Evolutionary conservation across 2,888 invertebrate genomes (phyloP).

Genomic region (Operophtera brumata): DNA sequence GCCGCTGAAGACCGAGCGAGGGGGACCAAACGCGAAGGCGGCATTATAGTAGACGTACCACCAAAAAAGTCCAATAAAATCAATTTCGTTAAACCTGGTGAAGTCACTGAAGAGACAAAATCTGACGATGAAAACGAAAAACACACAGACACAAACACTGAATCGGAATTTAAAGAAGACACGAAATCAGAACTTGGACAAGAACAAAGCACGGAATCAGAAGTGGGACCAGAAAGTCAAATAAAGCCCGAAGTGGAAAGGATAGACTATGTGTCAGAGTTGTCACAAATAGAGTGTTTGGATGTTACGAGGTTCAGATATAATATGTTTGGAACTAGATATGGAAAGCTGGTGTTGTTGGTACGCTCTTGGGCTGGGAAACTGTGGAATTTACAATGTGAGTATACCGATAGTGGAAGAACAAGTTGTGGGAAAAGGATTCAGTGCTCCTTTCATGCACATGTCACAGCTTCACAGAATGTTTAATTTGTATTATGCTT

Average conservation of each 20-base stretch:
- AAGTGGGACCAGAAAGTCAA: neutral
- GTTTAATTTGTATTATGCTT: too few relatives aligned
- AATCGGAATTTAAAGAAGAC: neutral
- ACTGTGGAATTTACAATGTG: conserved; percentile 61
- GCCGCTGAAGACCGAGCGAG: conserved; percentile 81
- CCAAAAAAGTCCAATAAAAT: conserved; percentile 52
- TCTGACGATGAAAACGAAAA: conserved; percentile 24
- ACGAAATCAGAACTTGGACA: conserved; percentile 4
- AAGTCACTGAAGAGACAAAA: neutral
- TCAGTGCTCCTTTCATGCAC: too few relatives aligned
- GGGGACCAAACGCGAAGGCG: conserved; percentile 64
- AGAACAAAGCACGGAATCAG: neutral
- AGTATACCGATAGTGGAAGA: conserved; percentile 26
- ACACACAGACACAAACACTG: neutral
- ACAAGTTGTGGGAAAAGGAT: too few relatives aligned
- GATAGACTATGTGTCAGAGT: conserved; percentile 49
- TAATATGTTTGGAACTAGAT: conserved; percentile 57
- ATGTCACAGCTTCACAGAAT: too few relatives aligned
- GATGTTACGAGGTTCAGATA: conserved; percentile 50
- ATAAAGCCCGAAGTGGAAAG: conserved; percentile 33
- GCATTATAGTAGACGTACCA: conserved; percentile 44
- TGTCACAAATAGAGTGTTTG: conserved; percentile 51
- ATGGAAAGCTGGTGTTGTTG: conserved; percentile 61
- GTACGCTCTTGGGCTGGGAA: conserved; percentile 65
- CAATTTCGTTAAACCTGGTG: conserved; percentile 46